Evolutionary conservation across 2,888 invertebrate genomes (phyloP), one percentile per base, ranked within the genome.

Genomic region (Lasioglossum figueresi): DNA sequence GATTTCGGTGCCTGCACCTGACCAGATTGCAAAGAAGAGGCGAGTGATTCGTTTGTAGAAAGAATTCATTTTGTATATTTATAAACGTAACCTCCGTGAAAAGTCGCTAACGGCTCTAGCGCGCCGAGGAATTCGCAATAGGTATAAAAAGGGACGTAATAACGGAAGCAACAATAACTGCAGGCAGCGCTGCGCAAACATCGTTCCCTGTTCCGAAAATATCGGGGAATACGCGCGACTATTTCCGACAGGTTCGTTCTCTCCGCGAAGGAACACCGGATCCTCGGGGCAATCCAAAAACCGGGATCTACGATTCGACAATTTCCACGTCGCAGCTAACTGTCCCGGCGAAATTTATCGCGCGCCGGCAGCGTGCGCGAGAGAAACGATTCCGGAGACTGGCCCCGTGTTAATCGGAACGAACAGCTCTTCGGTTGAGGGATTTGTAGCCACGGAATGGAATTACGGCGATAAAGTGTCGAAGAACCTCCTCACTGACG

Each of bases 401-500:
- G 45, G 37, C 31, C 66, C 27, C 34, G 79, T 76, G 70, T 74
- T 73, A 80, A 76, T 76, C 63, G 43, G 63, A 48, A 59, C 40
- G 45, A 63, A 23, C 59, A 48, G 52, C 40, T 48, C 52, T 86
- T 83, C 73, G 75, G 52, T 71, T 43, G 74, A 78, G 70, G 79
- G 80, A 86, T 86, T 85, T 78, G 87, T 84, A 74, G 76, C 77
- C 40, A 48, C 23, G 48, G 77, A 66, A 84, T 79, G 87, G 81
- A 92, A 91, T 88, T 88, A 82, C 88, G 83, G 85, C 84, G 87
- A 91, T 92, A 91, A 93, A 93, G 88, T 79, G 91, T 88, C 82
- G 82, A 83, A 81, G 91, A 88, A 86, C 88, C 86, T 76, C 63
- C 52, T 70, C 80, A 72, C 76, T 80, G 88, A 91, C 90, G 88